These are phyloP conservation scores for Ectropis crepuscularia DNA, from an alignment of 2,888 invertebrate species.

Conservation along the genomic window DNA sequence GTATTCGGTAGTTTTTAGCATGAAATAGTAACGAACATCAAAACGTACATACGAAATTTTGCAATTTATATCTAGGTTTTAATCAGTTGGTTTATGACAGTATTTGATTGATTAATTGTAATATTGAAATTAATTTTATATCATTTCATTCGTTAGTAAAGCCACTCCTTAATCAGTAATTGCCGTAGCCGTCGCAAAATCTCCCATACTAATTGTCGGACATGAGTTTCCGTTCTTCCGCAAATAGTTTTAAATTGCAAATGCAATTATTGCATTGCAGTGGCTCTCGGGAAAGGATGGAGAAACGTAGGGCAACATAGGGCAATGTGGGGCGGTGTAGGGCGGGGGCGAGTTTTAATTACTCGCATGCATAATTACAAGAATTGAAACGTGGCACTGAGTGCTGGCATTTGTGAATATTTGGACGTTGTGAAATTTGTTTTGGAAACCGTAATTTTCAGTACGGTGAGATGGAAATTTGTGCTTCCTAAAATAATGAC, in stretches of 20 bases:
- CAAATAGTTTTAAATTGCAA: slow-evolving; percentile 64
- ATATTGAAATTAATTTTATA: no score
- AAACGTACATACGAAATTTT: no score
- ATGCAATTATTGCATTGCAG: slow-evolving; percentile 56
- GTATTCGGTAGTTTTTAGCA: no score
- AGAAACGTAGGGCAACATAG: slow-evolving; percentile 9
- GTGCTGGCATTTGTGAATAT: slow-evolving; percentile 1
- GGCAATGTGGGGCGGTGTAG: slow-evolving; percentile 9
- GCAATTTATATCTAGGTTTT: no score
- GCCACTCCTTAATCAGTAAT: not conserved
- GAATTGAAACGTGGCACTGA: slow-evolving; percentile 37
- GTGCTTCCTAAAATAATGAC: not conserved
- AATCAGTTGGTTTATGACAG: no score
- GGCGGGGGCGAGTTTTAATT: slow-evolving; percentile 54
- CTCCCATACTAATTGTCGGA: slow-evolving; percentile 26
- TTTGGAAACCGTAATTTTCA: not conserved
- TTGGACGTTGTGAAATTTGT: slow-evolving; percentile 4
- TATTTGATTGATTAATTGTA: no score
- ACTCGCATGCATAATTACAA: slow-evolving; percentile 53
- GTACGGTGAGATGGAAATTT: not conserved
- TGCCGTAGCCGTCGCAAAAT: not conserved
- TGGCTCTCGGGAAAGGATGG: slow-evolving; percentile 11
- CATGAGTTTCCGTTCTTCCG: slow-evolving; percentile 40
- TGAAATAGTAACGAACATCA: no score
- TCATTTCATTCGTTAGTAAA: not conserved